These are phyloP conservation scores for Hydrochoerus hydrochaeris DNA, from an alignment of 2,113 vertebrate species.

Conservation along the genomic window DNA sequence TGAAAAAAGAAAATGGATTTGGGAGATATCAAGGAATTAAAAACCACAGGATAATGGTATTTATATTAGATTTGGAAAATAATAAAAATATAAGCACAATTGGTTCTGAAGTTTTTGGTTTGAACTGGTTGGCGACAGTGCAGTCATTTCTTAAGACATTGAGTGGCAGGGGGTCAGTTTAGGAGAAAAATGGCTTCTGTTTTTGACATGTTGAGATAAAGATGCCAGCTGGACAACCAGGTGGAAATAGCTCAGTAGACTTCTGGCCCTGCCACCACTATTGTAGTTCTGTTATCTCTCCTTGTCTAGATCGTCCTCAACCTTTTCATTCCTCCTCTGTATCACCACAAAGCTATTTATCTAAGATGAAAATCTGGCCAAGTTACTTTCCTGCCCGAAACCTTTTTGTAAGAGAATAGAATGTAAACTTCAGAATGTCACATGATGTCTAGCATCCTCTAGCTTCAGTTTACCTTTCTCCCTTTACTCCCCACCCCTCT, in stretches of 20 bases:
- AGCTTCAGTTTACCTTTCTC: neutral
- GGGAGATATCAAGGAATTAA: slow-evolving; percentile 11
- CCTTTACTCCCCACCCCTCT: neutral
- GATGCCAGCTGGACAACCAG: neutral
- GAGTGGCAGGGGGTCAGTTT: neutral
- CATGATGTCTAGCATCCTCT: neutral
- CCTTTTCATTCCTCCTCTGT: neutral
- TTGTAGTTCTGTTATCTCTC: neutral
- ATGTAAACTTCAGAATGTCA: neutral
- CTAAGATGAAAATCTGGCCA: slow-evolving; percentile 37
- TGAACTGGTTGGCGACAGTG: slow-evolving; percentile 39
- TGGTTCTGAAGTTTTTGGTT: slow-evolving; percentile 16
- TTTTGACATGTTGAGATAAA: slow-evolving; percentile 28
- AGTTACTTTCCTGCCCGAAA: neutral
- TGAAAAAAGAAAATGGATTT: neutral
- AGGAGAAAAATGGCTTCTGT: neutral
- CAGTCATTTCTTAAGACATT: slow-evolving; percentile 2
- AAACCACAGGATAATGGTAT: neutral
- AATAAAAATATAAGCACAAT: slow-evolving; percentile 45
- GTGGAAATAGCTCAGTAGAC: slow-evolving; percentile 19
- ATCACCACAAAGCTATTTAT: slow-evolving; percentile 8
- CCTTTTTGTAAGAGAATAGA: neutral
- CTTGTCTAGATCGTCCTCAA: neutral
- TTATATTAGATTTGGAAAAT: slow-evolving; percentile 30
- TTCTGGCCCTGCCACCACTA: neutral